Evolutionary conservation across 2,888 invertebrate species (phyloP), one percentile per base, ranked within the genome.

Genomic region (Trichogramma dendrolimi): DNA sequence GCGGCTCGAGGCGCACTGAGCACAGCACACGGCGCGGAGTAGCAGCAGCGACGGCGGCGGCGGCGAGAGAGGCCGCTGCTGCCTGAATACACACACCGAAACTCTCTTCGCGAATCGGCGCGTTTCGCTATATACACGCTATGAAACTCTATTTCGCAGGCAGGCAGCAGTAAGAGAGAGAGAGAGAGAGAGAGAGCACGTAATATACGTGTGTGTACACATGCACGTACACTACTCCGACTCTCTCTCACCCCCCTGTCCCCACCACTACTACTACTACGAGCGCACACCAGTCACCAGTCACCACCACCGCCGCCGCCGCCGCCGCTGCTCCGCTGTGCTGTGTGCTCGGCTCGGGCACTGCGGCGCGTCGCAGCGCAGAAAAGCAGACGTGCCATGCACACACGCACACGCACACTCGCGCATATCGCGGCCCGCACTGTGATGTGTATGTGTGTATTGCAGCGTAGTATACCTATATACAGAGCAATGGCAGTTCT

Each of bases 1-100:
- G 60, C 62, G 63, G 66, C 60, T 64, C 51, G 62, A 57, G 58
- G 61, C 62, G 56, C 65, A 63, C 51, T 63, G 60, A 67, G 2
- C 7, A n/a, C n/a, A 2, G 46, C 8, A 2, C 8, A 46, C 8
- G 7, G 8, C 3, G 46, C 46, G 46, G 46, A 8, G n/a, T n/a
- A 8, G 46, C 46, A 8, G n/a, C 46, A 8, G 2, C 50, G n/a
- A 14, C 50, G 7, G 14, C 4, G n/a, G 50, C 50, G n/a, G 14
- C 50, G 14, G 8, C 50, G n/a, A 14, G n/a, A 11, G n/a, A 27
- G 50, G 50, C 14, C 50, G 10, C 14, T 10, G 4, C 50, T 11
- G n/a, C n/a, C 50, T 10, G 14, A 10, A 7, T 14, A 14, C 10
- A 8, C 14, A 7, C 7, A 14, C 14, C 7, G n/a, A 27, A 7